Percentiles rank a stretch among this genome's conserved stretches.
Conservation (phyloP, 1,140 invertebrate genomes). For the Hormaphis cornu region DNA sequence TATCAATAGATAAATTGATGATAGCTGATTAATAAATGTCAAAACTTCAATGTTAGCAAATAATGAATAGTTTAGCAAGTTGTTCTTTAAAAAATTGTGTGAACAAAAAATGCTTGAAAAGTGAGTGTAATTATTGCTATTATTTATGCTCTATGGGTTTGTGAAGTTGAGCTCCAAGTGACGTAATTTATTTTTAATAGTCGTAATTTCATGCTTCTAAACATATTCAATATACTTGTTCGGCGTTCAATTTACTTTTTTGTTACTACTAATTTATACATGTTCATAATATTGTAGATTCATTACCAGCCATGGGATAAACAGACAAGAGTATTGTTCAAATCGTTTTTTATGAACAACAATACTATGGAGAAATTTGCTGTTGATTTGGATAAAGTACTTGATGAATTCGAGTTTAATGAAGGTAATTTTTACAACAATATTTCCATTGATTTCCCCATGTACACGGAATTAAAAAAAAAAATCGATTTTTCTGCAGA, state of each 20-base stretch:
- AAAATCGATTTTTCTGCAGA: not conserved
- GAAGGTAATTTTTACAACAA: conserved; percentile 47
- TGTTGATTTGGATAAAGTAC: conserved; percentile 75
- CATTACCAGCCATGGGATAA: not conserved
- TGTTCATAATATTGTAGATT: not conserved
- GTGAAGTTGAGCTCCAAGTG: no score
- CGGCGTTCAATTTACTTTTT: no score
- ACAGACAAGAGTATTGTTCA: no score
- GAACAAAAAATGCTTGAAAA: no score
- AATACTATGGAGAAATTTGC: conserved; percentile 57
- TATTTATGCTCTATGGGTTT: no score
- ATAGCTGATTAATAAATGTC: not conserved
- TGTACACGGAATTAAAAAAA: no score
- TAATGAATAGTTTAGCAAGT: no score
- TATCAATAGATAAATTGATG: not conserved
- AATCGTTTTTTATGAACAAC: not conserved
- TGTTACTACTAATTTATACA: not conserved
- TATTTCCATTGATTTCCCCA: not conserved
- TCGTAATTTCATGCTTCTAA: no score
- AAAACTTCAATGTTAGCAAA: not conserved
- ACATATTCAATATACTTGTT: no score
- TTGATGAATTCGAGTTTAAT: conserved; percentile 76
- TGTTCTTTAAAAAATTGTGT: no score
- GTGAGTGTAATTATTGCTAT: no score
- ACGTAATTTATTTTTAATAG: no score